Conservation (phyloP, 2,888 invertebrate genomes). For the Troglohyphantes excavatus region DNA sequence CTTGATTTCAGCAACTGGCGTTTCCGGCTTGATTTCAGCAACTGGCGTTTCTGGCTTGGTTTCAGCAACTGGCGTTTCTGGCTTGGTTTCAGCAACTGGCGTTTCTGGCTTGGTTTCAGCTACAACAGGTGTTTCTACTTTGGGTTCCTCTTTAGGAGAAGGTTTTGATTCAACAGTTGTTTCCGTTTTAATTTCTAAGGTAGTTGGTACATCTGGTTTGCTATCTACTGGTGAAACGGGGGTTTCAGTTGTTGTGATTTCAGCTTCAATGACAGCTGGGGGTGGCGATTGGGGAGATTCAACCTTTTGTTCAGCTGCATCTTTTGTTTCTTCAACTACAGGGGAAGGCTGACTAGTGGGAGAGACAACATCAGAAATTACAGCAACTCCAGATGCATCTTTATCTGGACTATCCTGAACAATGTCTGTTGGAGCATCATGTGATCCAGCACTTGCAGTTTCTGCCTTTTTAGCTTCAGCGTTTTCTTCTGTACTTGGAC, state of each 20-base stretch:
- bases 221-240: conserved; percentile 22
- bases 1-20: neutral
- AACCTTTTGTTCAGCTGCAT: conserved; percentile 35
- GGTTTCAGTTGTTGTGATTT: conserved; percentile 47
- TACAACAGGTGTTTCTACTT: conserved; percentile 16
- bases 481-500: conserved; percentile 50
- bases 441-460: conserved; percentile 67
- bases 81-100: neutral
- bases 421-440: conserved; percentile 74
- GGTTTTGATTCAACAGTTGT: neutral
- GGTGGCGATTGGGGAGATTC: conserved; percentile 29
- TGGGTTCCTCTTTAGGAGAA: conserved; percentile 28
- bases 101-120: neutral
- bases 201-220: conserved; percentile 16
- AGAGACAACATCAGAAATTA: conserved; percentile 71
- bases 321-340: conserved; percentile 52
- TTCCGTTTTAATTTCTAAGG: conserved; percentile 9
- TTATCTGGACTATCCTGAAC: conserved; percentile 76
- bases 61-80: neutral
- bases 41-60: conserved; percentile 7
- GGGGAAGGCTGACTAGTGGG: conserved; percentile 58
- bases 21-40: neutral
- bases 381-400: conserved; percentile 71
- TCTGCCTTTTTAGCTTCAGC: conserved; percentile 68
- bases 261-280: conserved; percentile 40